Evolutionary conservation across 1,140 invertebrate species (phyloP).

Genomic region (Trichoplusia ni): DNA sequence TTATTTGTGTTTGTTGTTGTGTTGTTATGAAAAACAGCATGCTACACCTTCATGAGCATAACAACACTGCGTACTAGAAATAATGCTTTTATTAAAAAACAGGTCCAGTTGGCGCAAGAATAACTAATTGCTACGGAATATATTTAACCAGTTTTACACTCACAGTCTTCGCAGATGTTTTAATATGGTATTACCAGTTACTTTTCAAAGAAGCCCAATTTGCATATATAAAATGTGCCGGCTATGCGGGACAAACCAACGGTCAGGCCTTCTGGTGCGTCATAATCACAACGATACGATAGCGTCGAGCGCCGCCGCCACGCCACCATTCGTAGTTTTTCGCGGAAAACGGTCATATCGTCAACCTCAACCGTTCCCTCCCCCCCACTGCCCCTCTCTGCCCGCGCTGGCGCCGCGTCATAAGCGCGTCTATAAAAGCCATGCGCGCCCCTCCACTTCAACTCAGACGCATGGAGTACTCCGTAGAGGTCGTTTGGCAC

Average conservation of each 20-base stretch:
- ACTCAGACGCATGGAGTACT: slow-evolving; percentile 83
- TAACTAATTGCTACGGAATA: slow-evolving; percentile 2
- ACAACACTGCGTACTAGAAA: no score
- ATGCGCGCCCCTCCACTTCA: slow-evolving; percentile 72
- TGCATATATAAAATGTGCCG: slow-evolving; percentile 42
- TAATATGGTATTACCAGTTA: slow-evolving; percentile 32
- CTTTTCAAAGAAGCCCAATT: slow-evolving; percentile 2
- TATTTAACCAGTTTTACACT: slow-evolving; percentile 41
- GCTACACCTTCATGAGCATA: no score
- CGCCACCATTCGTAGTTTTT: slow-evolving; percentile 69
- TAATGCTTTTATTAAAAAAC: slow-evolving; percentile 4
- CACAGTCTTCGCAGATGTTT: slow-evolving; percentile 54
- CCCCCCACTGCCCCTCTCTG: slow-evolving; percentile 38
- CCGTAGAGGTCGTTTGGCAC: slow-evolving; percentile 83
- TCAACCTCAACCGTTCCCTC: no score
- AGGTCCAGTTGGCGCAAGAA: slow-evolving; percentile 35
- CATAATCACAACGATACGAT: slow-evolving; percentile 62
- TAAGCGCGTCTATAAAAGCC: slow-evolving; percentile 79
- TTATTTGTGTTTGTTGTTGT: no score
- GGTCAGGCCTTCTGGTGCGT: slow-evolving; percentile 62
- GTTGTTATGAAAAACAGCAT: no score
- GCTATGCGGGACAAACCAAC: slow-evolving; percentile 62
- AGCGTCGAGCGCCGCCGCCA: slow-evolving; percentile 51
- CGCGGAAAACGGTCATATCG: slow-evolving; percentile 74
- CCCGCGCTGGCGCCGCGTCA: slow-evolving; percentile 71